Percentiles rank a stretch among this genome's conserved stretches.
phyloP scores from a whole-genome alignment of 2,888 invertebrate species.

The Eupithecia tripunctaria region DNA sequence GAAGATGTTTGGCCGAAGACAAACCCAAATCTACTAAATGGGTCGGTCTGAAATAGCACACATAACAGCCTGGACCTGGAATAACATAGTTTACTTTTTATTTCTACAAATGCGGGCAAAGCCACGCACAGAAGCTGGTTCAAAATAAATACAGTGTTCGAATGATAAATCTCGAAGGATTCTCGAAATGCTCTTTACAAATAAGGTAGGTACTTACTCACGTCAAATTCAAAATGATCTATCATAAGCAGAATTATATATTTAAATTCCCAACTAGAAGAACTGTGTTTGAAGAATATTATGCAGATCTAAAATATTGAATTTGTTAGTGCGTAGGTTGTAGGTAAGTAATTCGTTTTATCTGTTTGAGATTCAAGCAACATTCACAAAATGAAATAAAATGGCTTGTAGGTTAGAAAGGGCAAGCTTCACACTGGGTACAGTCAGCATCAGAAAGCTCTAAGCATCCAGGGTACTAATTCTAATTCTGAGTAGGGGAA shows the following conservation, averaged over 20 bases:
- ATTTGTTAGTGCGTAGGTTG: constrained; percentile 7
- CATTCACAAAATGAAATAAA: constrained; percentile 4
- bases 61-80: too few relatives aligned
- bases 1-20: too few relatives aligned
- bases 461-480: neutral
- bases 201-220: too few relatives aligned
- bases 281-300: constrained; percentile 1
- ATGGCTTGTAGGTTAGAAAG: neutral
- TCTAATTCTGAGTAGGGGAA: too few relatives aligned
- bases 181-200: neutral
- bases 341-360: constrained; percentile 1
- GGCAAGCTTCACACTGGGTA: neutral
- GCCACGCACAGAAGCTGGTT: too few relatives aligned
- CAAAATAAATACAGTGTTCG: neutral
- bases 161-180: neutral
- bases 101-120: too few relatives aligned
- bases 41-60: too few relatives aligned
- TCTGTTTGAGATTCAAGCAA: constrained; percentile 4
- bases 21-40: too few relatives aligned
- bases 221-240: neutral
- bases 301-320: constrained; percentile 5
- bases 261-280: neutral
- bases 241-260: neutral
- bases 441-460: neutral
- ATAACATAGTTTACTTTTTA: too few relatives aligned